Conservation (phyloP, 2,888 invertebrate genomes). For the Globia sparganii region DNA sequence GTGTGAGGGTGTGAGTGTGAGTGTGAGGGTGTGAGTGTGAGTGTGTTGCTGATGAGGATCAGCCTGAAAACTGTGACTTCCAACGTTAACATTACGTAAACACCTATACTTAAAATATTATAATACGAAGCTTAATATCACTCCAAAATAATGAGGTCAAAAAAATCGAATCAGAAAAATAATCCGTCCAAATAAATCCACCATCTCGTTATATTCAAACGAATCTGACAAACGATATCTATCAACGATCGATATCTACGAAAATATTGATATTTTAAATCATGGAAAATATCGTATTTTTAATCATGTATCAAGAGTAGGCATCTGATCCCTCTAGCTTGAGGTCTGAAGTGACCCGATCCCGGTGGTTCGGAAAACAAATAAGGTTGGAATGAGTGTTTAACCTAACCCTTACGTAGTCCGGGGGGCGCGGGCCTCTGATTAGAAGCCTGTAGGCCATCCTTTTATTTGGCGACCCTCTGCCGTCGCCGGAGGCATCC, state of each 20-base stretch:
- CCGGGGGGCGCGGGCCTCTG: slow-evolving; percentile 30
- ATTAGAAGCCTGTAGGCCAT: slow-evolving; percentile 56
- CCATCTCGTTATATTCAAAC: slow-evolving; percentile 31
- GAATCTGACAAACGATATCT: slow-evolving; percentile 17
- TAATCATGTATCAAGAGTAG: slow-evolving; percentile 38
- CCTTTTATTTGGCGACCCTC: slow-evolving; percentile 55
- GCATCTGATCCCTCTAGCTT: slow-evolving; percentile 2
- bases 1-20: too few species aligned
- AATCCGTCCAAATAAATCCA: slow-evolving; percentile 20
- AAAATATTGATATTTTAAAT: slow-evolving; percentile 30
- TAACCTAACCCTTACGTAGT: slow-evolving; percentile 48
- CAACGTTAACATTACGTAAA: neutral
- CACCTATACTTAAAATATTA: neutral
- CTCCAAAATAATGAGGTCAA: slow-evolving; percentile 45
- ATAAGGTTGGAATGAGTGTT: slow-evolving; percentile 52
- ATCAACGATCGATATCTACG: too few species aligned
- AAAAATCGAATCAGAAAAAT: slow-evolving; percentile 13
- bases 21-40: too few species aligned
- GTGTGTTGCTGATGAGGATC: neutral
- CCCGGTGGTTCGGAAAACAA: slow-evolving; percentile 51
- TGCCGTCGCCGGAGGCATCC: slow-evolving; percentile 36
- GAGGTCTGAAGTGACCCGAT: slow-evolving; percentile 10
- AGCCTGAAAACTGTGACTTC: neutral
- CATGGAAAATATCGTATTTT: slow-evolving; percentile 38
- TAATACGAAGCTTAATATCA: slow-evolving; percentile 18